Base-by-base conservation (phyloP, 2,888 invertebrate genomes). In the Lithophane socia region DNA sequence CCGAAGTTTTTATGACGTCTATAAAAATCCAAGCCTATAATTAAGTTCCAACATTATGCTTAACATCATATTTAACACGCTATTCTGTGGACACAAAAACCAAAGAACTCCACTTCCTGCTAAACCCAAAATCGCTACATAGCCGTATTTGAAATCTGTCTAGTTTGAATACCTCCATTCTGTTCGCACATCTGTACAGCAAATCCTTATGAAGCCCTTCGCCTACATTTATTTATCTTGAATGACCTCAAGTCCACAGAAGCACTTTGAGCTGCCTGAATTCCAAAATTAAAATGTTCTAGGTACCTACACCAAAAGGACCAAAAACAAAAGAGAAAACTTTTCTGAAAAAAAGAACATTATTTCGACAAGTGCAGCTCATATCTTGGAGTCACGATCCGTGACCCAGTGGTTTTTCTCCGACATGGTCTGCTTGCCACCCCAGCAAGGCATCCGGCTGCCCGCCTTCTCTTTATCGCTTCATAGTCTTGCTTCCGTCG, bases 401-500 rank as follows among this genome's bases (percentile, higher is more conserved):
- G 79, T 89, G 84, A 84, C 89, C 86, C 68, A 70, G 85, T 87
- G 84, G 83, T 91, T 89, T 86, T 90, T 82, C 84, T 83, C 58
- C 83, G 94, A 87, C 90, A 94, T 90, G 96, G 93, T 94, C 92
- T 92, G 94, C 87, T 94, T 90, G 80, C 88, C 96, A 95, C 96
- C 96, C 96, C 92, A 86, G 78, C 86, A 83, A 82, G 81, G 88
- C 89, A 90, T 91, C 92, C 91, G 92, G 87, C 74, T 77, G 82
- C 12, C 80, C 89, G 86, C 87, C 90, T 92, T 89, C 86, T 76
- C 79, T 90, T 91, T 91, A 93, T 92, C 91, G 90, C 85, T 87
- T 87, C 85, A 86, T 86, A 87, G 85, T 83, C 81, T 81, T 81
- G 88, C 91, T 94, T 95, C 95, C 95, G 94, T 86, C 93, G 89